Conservation (phyloP, 2,888 invertebrate species). For the Orthosia cruda region DNA sequence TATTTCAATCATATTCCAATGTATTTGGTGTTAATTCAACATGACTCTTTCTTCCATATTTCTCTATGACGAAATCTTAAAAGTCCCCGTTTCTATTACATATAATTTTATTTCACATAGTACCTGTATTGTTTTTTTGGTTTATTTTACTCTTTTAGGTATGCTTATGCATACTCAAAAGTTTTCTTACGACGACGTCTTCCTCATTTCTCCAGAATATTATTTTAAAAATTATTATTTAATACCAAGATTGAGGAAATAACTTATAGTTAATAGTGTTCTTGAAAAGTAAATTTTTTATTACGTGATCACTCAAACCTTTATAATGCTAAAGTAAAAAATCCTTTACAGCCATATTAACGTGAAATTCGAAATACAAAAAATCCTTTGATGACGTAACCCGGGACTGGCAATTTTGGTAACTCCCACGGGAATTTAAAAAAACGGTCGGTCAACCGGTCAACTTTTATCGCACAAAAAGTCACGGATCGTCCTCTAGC, state of each 20-base stretch:
- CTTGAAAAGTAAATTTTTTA: background rate
- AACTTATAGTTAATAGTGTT: background rate
- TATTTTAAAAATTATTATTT: no score
- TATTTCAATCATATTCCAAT: background rate
- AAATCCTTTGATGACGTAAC: constrained; percentile 12
- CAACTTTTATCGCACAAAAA: constrained; percentile 31
- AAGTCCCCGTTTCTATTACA: background rate
- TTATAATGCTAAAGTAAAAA: background rate
- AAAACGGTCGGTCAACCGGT: constrained; percentile 4
- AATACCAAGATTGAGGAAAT: background rate
- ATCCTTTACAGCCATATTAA: background rate
- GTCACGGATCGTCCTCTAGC: constrained; percentile 4
- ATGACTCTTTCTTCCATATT: no score
- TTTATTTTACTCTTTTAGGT: background rate
- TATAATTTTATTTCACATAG: background rate
- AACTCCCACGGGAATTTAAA: constrained; percentile 10
- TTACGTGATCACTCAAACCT: background rate
- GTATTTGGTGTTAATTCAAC: background rate
- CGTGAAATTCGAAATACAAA: constrained; percentile 15
- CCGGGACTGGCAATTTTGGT: constrained; percentile 8
- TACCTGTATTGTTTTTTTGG: background rate
- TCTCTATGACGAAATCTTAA: no score
- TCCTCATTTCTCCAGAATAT: background rate
- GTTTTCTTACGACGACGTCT: background rate
- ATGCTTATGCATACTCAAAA: background rate